phyloP scores from a whole-genome alignment of 2,888 invertebrate genomes.

The Campopleginae sp. region DNA sequence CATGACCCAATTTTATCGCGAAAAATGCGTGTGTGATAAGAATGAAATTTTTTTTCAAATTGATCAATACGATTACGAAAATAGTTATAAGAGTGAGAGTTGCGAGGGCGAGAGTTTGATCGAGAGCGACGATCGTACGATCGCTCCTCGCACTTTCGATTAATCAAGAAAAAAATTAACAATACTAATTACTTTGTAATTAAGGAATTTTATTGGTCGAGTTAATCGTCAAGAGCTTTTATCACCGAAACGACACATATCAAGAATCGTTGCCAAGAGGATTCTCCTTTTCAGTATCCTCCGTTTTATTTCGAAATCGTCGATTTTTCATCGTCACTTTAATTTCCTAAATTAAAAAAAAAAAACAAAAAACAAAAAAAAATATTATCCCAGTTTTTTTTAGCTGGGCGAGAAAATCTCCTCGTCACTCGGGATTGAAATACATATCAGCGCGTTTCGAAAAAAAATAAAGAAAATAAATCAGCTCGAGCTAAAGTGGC shows the following conservation, averaged over 20 bases:
- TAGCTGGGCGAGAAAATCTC: neutral
- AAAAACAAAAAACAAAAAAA: conserved; percentile 13
- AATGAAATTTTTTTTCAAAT: neutral
- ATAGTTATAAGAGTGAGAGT: conserved; percentile 34
- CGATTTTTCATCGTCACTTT: conserved; percentile 53
- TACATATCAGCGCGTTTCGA: conserved; percentile 75
- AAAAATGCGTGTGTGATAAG: conserved; percentile 45
- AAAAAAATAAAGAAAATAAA: conserved; percentile 40
- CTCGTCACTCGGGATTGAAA: conserved; percentile 69
- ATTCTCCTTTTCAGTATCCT: conserved; percentile 8
- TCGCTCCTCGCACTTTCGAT: conserved; percentile 36
- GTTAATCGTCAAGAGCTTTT: conserved; percentile 71
- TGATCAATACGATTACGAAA: conserved; percentile 37
- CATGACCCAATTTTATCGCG: conserved; percentile 31
- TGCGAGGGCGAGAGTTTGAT: conserved; percentile 45
- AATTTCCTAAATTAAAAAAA: conserved; percentile 34
- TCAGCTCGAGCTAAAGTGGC: conserved; percentile 21
- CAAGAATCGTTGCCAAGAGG: conserved; percentile 71
- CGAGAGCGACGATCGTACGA: conserved; percentile 56
- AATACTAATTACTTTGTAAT: neutral
- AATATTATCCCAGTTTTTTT: conserved; percentile 31
- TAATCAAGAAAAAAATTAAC: conserved; percentile 9
- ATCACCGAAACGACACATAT: conserved; percentile 72
- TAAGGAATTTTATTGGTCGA: conserved; percentile 14
- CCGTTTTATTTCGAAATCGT: conserved; percentile 13